A percentile compares a stretch with the other conserved stretches of the same genome.
These are phyloP conservation scores for Orchestia grillus DNA, from an alignment of 1,140 invertebrate genomes.

Conservation along the genomic window DNA sequence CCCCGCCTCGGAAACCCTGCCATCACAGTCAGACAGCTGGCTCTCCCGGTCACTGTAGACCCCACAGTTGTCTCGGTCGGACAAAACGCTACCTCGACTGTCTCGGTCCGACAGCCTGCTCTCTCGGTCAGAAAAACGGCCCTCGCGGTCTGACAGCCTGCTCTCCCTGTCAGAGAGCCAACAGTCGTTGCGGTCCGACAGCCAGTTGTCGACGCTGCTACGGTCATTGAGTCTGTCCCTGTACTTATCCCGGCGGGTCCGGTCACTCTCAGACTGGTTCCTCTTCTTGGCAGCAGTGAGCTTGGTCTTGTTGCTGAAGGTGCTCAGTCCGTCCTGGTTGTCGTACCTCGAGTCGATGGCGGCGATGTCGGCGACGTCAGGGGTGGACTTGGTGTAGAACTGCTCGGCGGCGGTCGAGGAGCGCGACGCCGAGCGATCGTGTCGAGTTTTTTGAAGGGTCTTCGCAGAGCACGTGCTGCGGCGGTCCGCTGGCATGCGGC, in stretches of 20 bases:
- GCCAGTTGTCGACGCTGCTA: conserved; percentile 60
- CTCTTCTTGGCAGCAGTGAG: background rate
- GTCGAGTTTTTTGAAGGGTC: conserved; percentile 1
- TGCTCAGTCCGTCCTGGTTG: conserved; percentile 50
- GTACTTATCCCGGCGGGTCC: conserved; percentile 59
- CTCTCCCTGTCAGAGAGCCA: conserved; percentile 63
- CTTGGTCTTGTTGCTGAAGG: background rate
- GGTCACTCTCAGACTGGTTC: background rate
- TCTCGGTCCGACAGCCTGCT: conserved; percentile 66
- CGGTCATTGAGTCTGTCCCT: background rate
- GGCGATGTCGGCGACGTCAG: background rate
- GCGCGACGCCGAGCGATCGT: conserved; percentile 41
- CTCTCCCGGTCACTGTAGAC: conserved; percentile 21
- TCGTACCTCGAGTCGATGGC: background rate
- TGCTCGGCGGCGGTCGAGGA: conserved; percentile 42
- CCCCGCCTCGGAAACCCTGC: conserved; percentile 63
- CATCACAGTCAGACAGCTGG: conserved; percentile 57
- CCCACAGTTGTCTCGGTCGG: conserved; percentile 50
- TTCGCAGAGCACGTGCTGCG: conserved; percentile 40
- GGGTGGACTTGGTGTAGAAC: conserved; percentile 31
- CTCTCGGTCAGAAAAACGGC: conserved; percentile 62
- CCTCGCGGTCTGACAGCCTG: conserved; percentile 64
- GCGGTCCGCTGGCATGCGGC: conserved; percentile 35
- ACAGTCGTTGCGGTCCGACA: conserved; percentile 61
- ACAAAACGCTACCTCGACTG: conserved; percentile 53